Conservation (phyloP, 1,140 invertebrate species). For the Bombus sylvicola region DNA sequence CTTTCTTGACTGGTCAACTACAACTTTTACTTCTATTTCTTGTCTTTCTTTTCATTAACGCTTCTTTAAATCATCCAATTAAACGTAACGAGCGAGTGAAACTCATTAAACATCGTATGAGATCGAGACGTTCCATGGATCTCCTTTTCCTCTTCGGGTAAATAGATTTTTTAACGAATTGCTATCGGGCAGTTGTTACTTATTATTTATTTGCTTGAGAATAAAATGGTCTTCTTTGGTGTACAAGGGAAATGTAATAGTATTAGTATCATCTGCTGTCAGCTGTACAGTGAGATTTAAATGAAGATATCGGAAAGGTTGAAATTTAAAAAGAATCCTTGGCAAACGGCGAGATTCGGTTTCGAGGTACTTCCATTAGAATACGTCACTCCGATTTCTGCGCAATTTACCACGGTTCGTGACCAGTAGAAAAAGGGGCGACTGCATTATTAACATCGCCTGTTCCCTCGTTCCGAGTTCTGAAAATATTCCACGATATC, state of each 20-base stretch:
- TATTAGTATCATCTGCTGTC: background rate
- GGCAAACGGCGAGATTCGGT: background rate
- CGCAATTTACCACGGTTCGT: conserved; percentile 42
- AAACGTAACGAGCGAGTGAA: conserved; percentile 39
- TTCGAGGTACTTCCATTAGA: background rate
- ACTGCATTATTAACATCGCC: conserved; percentile 49
- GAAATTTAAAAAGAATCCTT: background rate
- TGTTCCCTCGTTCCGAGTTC: conserved; percentile 28
- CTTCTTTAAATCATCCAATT: conserved; percentile 39
- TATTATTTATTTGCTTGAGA: too few relatives aligned
- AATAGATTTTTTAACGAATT: background rate
- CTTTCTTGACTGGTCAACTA: conserved; percentile 7
- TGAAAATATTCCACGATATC: conserved; percentile 65
- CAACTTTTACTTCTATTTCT: conserved; percentile 16
- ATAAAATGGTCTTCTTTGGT: background rate
- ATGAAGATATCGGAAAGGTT: background rate
- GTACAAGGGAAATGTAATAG: background rate
- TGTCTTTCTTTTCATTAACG: conserved; percentile 28
- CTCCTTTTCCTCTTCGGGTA: background rate
- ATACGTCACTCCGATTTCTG: conserved; percentile 34
- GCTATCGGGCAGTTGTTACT: background rate
- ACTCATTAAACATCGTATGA: conserved; percentile 30
- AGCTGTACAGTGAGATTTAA: background rate
- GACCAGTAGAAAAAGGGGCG: conserved; percentile 34
- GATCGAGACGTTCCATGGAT: conserved; percentile 29